Base-by-base conservation (phyloP, 1,140 invertebrate species). In the Hermatobates lingyangjiaoensis region DNA sequence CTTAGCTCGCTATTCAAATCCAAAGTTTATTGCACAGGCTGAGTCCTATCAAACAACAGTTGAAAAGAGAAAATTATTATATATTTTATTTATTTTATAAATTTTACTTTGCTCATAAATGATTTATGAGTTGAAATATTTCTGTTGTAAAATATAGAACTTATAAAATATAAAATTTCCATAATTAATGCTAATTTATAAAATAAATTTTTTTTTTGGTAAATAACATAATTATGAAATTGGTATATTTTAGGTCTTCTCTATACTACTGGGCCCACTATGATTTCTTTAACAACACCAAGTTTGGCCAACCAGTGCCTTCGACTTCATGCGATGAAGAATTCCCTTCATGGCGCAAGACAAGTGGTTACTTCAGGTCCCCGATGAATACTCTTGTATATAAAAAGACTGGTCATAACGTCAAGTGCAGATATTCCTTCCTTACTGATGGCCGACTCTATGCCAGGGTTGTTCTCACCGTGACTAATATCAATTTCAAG, bases 201-300 rank as follows among this genome's bases (percentile, higher is more conserved):
- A n/a, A n/a, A n/a, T n/a, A n/a, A n/a, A n/a, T n/a, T n/a, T n/a
- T n/a, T n/a, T n/a, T n/a, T n/a, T n/a, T n/a, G n/a, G n/a, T n/a
- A n/a, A n/a, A n/a, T n/a, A n/a, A n/a, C n/a, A n/a, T n/a, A n/a
- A n/a, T n/a, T n/a, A n/a, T n/a, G n/a, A n/a, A n/a, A n/a, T n/a
- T n/a, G n/a, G n/a, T n/a, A n/a, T 15, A 18, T 61, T 56, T 38
- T 62, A 74, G 75, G 2, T 80, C 78, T 20, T 89, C 86, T 0
- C 66, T 91, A 0, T 89, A 90, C 62, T 90, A 88, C 62, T 89
- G 86, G 86, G 85, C 85, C 0, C 85, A 89, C 63, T 91, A 89
- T 57, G 86, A 91, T 60, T 91, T 90, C 66, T 90, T 89, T 66
- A 90, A 90, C 62, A 86, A 87, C 52, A 89, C 83, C 0, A 75